Base-by-base conservation (phyloP, 2,113 vertebrate genomes). In the Anseranas semipalmata region DNA sequence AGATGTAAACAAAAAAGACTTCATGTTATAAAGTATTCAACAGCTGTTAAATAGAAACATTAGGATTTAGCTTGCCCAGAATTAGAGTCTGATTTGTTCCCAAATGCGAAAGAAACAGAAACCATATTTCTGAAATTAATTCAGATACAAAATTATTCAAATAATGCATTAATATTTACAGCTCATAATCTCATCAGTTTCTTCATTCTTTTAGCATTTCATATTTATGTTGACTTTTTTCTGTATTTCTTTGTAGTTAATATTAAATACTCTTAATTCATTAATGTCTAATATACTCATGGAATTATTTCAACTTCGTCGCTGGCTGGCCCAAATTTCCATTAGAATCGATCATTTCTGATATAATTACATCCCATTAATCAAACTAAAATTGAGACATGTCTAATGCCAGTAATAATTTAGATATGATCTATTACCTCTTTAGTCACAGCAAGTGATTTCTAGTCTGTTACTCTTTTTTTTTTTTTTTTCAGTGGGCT, bases 21-120 rank as follows among this genome's bases (percentile, higher is more conserved):
- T 70, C 62, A 91, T n/a, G 46, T 41, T 89, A 43, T 87, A 93
- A 87, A 89, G 81, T 91, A 89, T 89, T 84, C 55, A 93, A 22
- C 63, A 87, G 50, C 45, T 91, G 59, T 93, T 88, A 80, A 79
- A 59, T 5, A 75, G 66, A 87, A 87, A 86, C n/a, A 48, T 12
- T 67, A 65, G 35, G 58, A 79, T 95, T 92, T 72, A 68, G 67
- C 35, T 83, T 83, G 43, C 14, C 43, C 67, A 72, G 62, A 72
- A 83, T 4, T 65, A 46, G 19, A 89, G 20, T 22, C 25, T 88
- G 62, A 12, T 78, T 74, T 91, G 8, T 87, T 87, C 32, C 52
- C 21, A 81, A 63, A 41, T 33, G 16, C 18, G 67, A 37, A 41
- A 72, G 43, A 41, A 27, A 8, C 41, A 88, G 55, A 82, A 72